A percentile compares a stretch with the other conserved stretches of the same genome.
These are phyloP conservation scores for Paraplagusia blochii DNA, from an alignment of 2,113 vertebrate genomes.

Conservation along the genomic window DNA sequence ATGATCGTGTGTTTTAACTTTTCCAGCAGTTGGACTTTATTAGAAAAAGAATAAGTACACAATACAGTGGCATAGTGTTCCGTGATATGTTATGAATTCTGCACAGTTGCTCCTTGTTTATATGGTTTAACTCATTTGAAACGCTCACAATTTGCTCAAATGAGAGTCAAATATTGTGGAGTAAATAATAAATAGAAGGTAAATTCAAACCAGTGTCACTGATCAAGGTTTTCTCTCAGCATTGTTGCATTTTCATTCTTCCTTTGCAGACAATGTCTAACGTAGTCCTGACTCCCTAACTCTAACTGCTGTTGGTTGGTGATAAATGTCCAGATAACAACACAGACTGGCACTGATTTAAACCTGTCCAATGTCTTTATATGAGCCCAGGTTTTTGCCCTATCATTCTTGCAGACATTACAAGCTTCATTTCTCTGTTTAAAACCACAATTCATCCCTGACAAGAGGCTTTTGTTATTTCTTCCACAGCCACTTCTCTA, in stretches of 20 bases:
- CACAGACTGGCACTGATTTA: constrained; percentile 54
- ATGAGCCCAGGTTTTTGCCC: constrained; percentile 56
- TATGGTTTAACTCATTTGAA: no score
- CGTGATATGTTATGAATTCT: not conserved
- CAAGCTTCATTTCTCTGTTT: constrained; percentile 18
- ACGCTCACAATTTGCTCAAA: not conserved
- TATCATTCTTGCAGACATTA: constrained; percentile 43
- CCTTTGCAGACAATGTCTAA: not conserved
- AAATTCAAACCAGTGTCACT: no score
- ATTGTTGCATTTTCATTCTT: no score
- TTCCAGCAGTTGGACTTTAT: no score
- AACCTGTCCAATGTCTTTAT: constrained; percentile 56
- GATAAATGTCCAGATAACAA: constrained; percentile 58
- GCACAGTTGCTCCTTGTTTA: no score
- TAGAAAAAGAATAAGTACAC: no score
- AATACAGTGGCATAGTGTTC: not conserved
- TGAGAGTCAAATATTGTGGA: not conserved
- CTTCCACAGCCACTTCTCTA: constrained; percentile 21
- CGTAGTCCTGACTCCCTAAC: constrained; percentile 3
- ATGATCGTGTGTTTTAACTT: no score
- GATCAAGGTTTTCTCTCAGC: no score
- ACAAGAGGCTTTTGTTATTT: constrained; percentile 27
- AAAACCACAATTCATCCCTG: constrained; percentile 15
- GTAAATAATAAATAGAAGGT: not conserved
- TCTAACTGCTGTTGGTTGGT: constrained; percentile 53